Conservation (phyloP, 2,113 vertebrate species). For the Silurus meridionalis region DNA sequence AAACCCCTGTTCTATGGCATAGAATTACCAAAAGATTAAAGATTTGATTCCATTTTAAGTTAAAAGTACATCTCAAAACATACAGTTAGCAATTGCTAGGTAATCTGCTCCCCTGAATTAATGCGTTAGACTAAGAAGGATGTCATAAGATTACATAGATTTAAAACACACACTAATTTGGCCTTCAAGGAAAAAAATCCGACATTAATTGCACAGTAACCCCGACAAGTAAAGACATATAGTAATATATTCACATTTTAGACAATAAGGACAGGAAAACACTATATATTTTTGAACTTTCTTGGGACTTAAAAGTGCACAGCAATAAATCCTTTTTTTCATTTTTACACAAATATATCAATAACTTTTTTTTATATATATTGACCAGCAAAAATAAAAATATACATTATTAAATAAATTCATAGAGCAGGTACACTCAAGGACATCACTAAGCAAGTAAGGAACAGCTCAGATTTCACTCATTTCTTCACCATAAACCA, state of each 20-base stretch:
- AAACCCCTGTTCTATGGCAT: neutral
- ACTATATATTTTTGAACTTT: neutral
- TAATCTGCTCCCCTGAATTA: neutral
- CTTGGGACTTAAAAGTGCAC: slow-evolving; percentile 32
- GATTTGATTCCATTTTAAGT: neutral
- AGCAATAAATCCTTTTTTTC: slow-evolving; percentile 44
- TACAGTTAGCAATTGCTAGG: neutral
- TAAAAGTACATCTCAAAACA: neutral
- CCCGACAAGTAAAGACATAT: slow-evolving; percentile 53
- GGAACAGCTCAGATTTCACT: neutral
- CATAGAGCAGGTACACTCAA: slow-evolving; percentile 20
- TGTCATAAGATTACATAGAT: neutral
- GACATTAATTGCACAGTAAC: slow-evolving; percentile 48
- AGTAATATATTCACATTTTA: slow-evolving; percentile 44
- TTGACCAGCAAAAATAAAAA: slow-evolving; percentile 31
- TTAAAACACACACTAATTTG: neutral
- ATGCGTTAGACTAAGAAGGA: no score
- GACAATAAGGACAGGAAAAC: slow-evolving; percentile 31
- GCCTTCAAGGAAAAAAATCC: slow-evolving; percentile 11
- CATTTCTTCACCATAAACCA: slow-evolving; percentile 4
- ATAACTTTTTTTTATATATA: neutral
- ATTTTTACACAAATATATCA: slow-evolving; percentile 41
- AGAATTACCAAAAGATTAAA: neutral
- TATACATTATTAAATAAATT: slow-evolving; percentile 25
- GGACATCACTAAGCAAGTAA: slow-evolving; percentile 15